Evolutionary conservation across 2,113 vertebrate genomes (phyloP).

Genomic region (Tautogolabrus adspersus): DNA sequence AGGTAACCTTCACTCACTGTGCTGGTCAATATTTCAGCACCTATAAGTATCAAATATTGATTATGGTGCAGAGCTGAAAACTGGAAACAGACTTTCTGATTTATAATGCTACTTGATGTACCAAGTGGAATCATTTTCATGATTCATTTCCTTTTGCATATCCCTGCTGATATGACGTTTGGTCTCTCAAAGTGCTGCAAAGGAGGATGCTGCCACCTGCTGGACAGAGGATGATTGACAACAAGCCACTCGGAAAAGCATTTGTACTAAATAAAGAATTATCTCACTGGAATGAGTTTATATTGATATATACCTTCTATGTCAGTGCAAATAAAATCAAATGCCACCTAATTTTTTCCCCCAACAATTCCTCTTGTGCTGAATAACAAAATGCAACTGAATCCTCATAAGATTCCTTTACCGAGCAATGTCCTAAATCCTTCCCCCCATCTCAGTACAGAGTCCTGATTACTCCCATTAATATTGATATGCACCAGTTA

Average conservation of each 20-base stretch:
- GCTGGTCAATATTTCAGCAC: constrained; percentile 50
- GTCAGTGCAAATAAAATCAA: not conserved
- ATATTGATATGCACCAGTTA: constrained; percentile 73
- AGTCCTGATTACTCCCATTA: constrained; percentile 52
- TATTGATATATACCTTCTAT: not conserved
- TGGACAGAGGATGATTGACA: constrained; percentile 42
- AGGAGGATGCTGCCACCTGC: constrained; percentile 72
- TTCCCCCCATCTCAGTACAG: not conserved
- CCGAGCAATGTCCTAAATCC: not conserved
- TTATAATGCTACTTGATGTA: constrained; percentile 62
- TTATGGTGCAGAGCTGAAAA: constrained; percentile 45
- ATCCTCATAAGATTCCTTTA: not conserved
- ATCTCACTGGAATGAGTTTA: not conserved
- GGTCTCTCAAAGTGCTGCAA: constrained; percentile 30
- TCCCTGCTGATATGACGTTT: constrained; percentile 23
- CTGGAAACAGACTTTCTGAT: constrained; percentile 50
- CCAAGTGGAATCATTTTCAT: constrained; percentile 53
- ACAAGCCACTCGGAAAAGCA: not conserved
- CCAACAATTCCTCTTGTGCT: not conserved
- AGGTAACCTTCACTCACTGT: constrained; percentile 64
- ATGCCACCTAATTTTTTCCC: not conserved
- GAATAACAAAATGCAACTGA: not conserved
- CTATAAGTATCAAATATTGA: constrained; percentile 58
- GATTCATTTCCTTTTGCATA: constrained; percentile 59
- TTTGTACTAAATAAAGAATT: not conserved